Conservation (phyloP, 30 jellyfish, hydroid and myxozoan species). For the Phacellophora camtschatica region DNA sequence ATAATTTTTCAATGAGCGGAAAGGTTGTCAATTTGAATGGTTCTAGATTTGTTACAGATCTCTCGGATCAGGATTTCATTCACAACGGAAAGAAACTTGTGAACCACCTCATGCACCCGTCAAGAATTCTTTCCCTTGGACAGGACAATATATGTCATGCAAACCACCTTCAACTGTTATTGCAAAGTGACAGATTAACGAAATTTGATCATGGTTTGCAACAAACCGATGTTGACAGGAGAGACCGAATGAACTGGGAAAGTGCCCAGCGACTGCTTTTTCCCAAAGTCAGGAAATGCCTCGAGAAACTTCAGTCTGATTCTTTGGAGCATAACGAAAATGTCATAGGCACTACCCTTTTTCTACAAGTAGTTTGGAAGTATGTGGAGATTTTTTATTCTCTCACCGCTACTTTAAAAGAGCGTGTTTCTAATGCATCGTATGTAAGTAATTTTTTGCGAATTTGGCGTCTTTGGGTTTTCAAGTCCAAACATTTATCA, state of each 20-base stretch:
- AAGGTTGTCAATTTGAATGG: neutral
- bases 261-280: neutral
- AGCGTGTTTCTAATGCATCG: neutral
- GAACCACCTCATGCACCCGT: constrained; percentile 35
- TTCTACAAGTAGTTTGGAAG: neutral
- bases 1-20: constrained; percentile 6
- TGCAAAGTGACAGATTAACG: no score
- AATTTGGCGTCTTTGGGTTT: neutral
- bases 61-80: constrained; percentile 44
- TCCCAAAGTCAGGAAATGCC: neutral
- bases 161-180: no score
- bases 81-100: constrained; percentile 20
- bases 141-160: no score
- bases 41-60: neutral
- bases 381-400: neutral
- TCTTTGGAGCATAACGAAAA: neutral
- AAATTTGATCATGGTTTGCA: neutral
- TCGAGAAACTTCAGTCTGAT: neutral
- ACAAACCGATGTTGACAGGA: neutral
- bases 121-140: neutral
- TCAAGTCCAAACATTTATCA: neutral
- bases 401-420: neutral
- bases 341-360: neutral
- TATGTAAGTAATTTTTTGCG: neutral
- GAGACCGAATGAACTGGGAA: neutral